Base-by-base conservation (phyloP, 2,888 invertebrate genomes). In the Lasioglossum morio region DNA sequence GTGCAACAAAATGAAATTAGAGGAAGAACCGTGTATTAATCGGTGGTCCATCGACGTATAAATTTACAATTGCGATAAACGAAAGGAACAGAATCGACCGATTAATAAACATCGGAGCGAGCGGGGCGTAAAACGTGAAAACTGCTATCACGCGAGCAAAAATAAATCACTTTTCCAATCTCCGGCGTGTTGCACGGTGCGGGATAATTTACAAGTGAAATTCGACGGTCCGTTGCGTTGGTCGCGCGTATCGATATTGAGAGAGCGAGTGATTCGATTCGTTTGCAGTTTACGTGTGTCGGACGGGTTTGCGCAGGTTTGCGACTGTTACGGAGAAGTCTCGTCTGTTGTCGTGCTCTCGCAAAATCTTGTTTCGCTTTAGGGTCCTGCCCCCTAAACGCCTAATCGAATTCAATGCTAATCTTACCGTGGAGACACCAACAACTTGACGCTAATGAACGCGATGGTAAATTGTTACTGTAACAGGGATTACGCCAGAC, bases 391-490 rank as follows among this genome's bases (percentile, higher is more conserved):
- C 78, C 78, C 73, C 66, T 78, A 77, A 77, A 85, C n/a, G n/a
- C n/a, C 84, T 87, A 87, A 90, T 88, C 83, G 88, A 82, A 88
- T 86, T 79, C 40, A 80, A 72, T 48, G 84, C 85, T 89, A 89
- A 90, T 89, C 87, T 85, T 37, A 43, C 85, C 73, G 74, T 77
- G 75, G 77, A 84, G 72, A 79, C 40, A 75, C 82, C 80, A 69
- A 89, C 85, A 76, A 81, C 86, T 87, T 75, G 79, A 80, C 74
- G 79, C 66, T 88, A 87, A 90, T 83, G 84, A 87, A 77, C 43
- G 30, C 69, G 79, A 80, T 86, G 72, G 69, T 72, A 81, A 84
- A 77, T 69, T 81, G 63, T 80, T 70, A 57, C 69, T 79, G 77
- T 73, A 77, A 79, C 79, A 48, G n/a, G 72, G 46, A 60, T 76